These are phyloP conservation scores for Teleogryllus occipitalis DNA, from an alignment of 1,140 invertebrate species.

Conservation along the genomic window DNA sequence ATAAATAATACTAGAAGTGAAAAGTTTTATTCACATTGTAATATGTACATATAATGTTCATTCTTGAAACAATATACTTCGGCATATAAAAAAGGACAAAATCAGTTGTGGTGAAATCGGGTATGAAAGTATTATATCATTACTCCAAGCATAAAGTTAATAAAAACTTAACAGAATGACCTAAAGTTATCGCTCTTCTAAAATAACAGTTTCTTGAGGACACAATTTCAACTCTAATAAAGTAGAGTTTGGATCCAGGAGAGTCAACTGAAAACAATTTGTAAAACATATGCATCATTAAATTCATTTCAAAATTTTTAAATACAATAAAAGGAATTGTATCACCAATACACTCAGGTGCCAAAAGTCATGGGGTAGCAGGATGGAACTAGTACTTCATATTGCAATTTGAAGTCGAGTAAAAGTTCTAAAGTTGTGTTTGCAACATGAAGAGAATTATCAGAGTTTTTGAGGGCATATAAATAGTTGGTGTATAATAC, in stretches of 20 bases:
- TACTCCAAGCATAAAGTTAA: background rate
- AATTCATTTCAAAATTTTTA: background rate
- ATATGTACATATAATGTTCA: conserved; percentile 14
- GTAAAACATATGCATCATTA: conserved; percentile 12
- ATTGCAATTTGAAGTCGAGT: no score
- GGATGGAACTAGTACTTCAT: no score
- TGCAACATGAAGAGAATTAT: no score
- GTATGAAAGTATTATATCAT: background rate
- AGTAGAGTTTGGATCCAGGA: conserved; percentile 62
- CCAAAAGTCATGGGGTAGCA: no score
- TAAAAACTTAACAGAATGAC: conserved; percentile 3
- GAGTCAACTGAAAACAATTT: conserved; percentile 62
- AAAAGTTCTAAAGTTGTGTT: no score
- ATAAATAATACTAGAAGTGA: conserved; percentile 17
- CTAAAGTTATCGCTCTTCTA: conserved; percentile 72
- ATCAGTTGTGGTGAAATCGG: conserved; percentile 7
- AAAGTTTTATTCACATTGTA: conserved; percentile 15
- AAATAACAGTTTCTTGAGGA: conserved; percentile 85
- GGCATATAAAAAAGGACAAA: conserved; percentile 11
- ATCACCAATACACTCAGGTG: background rate
- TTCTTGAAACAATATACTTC: conserved; percentile 7
- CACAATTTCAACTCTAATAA: conserved; percentile 73
- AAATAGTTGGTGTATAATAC: no score
- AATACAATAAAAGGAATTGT: conserved; percentile 6
- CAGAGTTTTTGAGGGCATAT: no score